Conservation (phyloP, 2,797 vertebrate genomes). For the Carcharodon carcharias region DNA sequence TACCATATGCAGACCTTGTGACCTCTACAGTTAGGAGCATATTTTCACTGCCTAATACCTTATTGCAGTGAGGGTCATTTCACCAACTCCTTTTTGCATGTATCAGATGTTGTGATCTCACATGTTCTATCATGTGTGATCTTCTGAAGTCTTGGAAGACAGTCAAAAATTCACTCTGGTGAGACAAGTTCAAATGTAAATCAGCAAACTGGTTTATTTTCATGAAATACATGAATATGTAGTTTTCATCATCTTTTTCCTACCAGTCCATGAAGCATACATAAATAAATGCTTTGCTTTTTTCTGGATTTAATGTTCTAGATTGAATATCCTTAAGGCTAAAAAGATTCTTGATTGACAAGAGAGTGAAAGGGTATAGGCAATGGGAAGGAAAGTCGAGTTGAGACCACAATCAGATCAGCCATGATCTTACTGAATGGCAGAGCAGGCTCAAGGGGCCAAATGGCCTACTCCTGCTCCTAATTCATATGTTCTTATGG, state of each 20-base stretch:
- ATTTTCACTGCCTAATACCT: background rate
- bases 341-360: too few species aligned
- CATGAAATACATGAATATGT: background rate
- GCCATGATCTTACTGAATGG: too few species aligned
- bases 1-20: background rate
- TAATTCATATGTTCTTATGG: too few species aligned
- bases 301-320: background rate
- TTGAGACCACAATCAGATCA: too few species aligned
- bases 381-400: too few species aligned
- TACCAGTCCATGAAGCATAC: background rate
- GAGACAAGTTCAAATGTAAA: background rate
- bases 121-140: background rate
- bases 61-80: background rate
- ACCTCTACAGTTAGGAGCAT: background rate
- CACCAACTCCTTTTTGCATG: background rate
- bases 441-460: too few species aligned
- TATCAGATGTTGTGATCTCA: background rate
- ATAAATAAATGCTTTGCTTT: background rate
- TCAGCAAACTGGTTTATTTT: background rate
- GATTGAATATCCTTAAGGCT: too few species aligned
- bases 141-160: background rate
- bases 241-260: background rate
- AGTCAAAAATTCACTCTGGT: background rate
- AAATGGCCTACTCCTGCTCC: too few species aligned
- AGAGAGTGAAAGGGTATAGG: too few species aligned